Evolutionary conservation across 1,140 invertebrate genomes (phyloP).

Genomic region (Penaeus chinensis): DNA sequence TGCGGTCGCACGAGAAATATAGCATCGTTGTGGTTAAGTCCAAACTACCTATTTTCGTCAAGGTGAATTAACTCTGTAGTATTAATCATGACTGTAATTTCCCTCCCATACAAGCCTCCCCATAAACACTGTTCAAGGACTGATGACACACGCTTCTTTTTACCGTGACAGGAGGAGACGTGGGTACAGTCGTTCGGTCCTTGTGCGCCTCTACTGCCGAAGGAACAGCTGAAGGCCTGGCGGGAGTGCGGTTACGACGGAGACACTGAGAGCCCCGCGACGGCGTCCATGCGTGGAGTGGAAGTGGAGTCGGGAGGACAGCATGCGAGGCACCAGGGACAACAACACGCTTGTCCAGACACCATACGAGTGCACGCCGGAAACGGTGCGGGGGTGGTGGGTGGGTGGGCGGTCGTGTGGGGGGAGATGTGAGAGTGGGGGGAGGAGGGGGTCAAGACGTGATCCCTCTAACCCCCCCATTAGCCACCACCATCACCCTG

Average conservation of each 20-base stretch:
- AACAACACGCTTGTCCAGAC: slow-evolving; percentile 59
- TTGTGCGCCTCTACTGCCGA: too few relatives aligned
- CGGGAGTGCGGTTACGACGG: slow-evolving; percentile 45
- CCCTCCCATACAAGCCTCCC: slow-evolving; percentile 1
- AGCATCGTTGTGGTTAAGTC: slow-evolving; percentile 8
- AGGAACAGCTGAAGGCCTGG: slow-evolving; percentile 6
- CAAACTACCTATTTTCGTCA: slow-evolving; percentile 44
- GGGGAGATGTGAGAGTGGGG: slow-evolving; percentile 21
- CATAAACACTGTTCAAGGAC: slow-evolving; percentile 17
- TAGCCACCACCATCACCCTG: slow-evolving; percentile 47
- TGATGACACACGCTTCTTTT: slow-evolving; percentile 21
- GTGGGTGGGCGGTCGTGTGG: slow-evolving; percentile 26
- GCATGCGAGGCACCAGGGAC: slow-evolving; percentile 46
- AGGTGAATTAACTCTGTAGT: slow-evolving; percentile 33
- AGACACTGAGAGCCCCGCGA: slow-evolving; percentile 34
- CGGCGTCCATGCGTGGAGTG: not conserved
- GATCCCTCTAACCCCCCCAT: slow-evolving; percentile 30
- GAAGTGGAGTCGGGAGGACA: slow-evolving; percentile 18
- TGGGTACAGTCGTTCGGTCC: not conserved
- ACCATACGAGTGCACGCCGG: slow-evolving; percentile 56
- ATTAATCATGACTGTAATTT: slow-evolving; percentile 35
- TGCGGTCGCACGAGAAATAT: slow-evolving; percentile 8
- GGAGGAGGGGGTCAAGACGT: slow-evolving; percentile 53
- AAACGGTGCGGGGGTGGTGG: slow-evolving; percentile 57
- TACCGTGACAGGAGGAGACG: slow-evolving; percentile 21